These are phyloP conservation scores for Meloidogyne chitwoodi DNA, from an alignment of 1,140 invertebrate species.

Conservation along the genomic window DNA sequence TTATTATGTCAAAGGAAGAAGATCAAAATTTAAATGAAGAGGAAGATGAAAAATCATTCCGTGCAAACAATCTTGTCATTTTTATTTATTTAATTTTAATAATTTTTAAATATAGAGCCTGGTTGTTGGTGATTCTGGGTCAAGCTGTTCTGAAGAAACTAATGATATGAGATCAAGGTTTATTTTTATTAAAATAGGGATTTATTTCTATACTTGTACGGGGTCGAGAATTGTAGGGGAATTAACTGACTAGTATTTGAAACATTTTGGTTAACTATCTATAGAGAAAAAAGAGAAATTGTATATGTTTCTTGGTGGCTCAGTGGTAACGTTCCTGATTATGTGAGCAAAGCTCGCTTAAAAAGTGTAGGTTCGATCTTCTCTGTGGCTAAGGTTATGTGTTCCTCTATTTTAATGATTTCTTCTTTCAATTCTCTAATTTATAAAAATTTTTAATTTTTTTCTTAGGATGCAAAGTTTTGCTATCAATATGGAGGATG, in stretches of 20 bases:
- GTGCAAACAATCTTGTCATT: neutral
- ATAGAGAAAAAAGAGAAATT: too few relatives aligned
- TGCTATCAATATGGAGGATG: neutral
- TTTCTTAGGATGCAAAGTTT: constrained; percentile 1
- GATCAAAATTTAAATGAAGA: neutral
- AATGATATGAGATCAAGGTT: neutral
- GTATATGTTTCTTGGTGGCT: too few relatives aligned
- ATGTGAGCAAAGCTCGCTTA: too few relatives aligned
- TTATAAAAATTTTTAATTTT: too few relatives aligned
- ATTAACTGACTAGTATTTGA: too few relatives aligned
- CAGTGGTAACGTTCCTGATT: too few relatives aligned
- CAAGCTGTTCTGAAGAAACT: neutral
- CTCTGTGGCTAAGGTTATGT: neutral
- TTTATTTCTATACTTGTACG: too few relatives aligned
- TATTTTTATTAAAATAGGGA: neutral
- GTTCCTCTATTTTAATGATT: too few relatives aligned
- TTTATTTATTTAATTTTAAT: neutral
- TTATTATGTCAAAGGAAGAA: neutral
- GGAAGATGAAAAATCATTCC: neutral
- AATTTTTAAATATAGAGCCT: neutral
- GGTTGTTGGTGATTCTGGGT: neutral
- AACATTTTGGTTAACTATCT: too few relatives aligned
- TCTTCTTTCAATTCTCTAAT: too few relatives aligned
- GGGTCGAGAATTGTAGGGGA: too few relatives aligned
- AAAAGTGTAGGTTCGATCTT: too few relatives aligned